A percentile compares a stretch with the other conserved stretches of the same genome.
Evolutionary conservation across 2,888 invertebrate genomes (phyloP).

Genomic region (Acanthococcus lagerstroemiae): DNA sequence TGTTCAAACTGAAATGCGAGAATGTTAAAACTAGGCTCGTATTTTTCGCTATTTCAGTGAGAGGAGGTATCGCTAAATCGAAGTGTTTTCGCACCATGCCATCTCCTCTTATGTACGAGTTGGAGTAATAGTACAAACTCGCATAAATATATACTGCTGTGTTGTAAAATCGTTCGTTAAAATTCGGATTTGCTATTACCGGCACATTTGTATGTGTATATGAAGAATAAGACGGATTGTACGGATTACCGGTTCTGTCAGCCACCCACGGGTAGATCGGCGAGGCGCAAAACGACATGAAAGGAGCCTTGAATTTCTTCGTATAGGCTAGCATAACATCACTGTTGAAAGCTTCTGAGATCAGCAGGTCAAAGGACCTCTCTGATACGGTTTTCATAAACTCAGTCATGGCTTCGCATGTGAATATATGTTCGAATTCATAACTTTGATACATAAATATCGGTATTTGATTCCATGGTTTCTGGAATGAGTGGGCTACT

Average conservation of each 20-base stretch:
- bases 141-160: no score
- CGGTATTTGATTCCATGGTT: no score
- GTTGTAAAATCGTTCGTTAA: constrained; percentile 15
- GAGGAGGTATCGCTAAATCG: constrained; percentile 9
- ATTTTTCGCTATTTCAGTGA: constrained; percentile 20
- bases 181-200: not conserved
- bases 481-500: no score
- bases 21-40: constrained; percentile 23
- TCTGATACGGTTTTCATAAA: no score
- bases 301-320: constrained; percentile 14
- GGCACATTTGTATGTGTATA: not conserved
- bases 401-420: no score
- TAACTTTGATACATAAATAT: no score
- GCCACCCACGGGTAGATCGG: constrained; percentile 18
- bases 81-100: constrained; percentile 16
- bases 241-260: constrained; percentile 14
- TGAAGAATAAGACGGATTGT: constrained; percentile 11
- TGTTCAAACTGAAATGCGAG: constrained; percentile 24
- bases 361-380: constrained; percentile 24
- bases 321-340: constrained; percentile 23
- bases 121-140: no score
- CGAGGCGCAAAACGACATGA: constrained; percentile 11
- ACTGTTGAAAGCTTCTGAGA: constrained; percentile 23
- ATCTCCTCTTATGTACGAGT: no score
- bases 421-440: no score